These are phyloP conservation scores for Acleris sparsana DNA, from an alignment of 2,888 invertebrate genomes.

Conservation along the genomic window DNA sequence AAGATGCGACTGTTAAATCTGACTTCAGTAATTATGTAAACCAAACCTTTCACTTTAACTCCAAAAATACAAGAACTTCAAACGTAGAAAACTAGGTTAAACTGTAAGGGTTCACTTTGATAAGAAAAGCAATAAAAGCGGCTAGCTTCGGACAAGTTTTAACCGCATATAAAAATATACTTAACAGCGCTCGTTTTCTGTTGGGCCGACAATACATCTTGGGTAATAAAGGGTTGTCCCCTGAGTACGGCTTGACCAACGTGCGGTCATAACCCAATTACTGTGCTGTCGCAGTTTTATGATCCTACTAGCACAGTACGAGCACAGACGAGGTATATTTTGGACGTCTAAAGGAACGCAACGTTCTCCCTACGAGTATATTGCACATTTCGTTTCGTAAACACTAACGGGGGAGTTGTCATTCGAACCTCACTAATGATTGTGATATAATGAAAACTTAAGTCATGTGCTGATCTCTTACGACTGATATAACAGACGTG, in stretches of 20 bases:
- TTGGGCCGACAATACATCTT: slow-evolving; percentile 47
- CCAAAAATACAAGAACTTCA: too few relatives aligned
- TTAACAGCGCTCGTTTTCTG: slow-evolving; percentile 17
- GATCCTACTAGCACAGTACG: slow-evolving; percentile 42
- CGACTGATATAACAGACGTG: too few relatives aligned
- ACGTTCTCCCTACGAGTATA: background rate
- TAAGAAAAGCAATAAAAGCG: slow-evolving; percentile 14
- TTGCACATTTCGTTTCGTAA: too few relatives aligned
- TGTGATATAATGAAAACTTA: too few relatives aligned
- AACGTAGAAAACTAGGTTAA: background rate
- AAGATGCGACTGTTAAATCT: too few relatives aligned
- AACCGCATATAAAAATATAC: slow-evolving; percentile 10
- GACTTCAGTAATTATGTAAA: too few relatives aligned
- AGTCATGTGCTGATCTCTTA: too few relatives aligned
- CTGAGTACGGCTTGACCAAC: slow-evolving; percentile 47
- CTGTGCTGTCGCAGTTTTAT: slow-evolving; percentile 64
- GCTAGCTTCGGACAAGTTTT: slow-evolving; percentile 20
- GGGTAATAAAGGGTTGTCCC: slow-evolving; percentile 56
- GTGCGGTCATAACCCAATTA: slow-evolving; percentile 69
- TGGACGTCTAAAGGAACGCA: background rate
- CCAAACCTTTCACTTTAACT: too few relatives aligned
- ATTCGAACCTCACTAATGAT: too few relatives aligned
- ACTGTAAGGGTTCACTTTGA: background rate
- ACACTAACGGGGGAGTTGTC: too few relatives aligned
- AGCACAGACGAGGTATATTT: background rate